Evolutionary conservation across 37 sponge, comb jelly and placozoan genomes (phyloP), one percentile per base, ranked within the genome.

Genomic region (Eunapius fragilis): DNA sequence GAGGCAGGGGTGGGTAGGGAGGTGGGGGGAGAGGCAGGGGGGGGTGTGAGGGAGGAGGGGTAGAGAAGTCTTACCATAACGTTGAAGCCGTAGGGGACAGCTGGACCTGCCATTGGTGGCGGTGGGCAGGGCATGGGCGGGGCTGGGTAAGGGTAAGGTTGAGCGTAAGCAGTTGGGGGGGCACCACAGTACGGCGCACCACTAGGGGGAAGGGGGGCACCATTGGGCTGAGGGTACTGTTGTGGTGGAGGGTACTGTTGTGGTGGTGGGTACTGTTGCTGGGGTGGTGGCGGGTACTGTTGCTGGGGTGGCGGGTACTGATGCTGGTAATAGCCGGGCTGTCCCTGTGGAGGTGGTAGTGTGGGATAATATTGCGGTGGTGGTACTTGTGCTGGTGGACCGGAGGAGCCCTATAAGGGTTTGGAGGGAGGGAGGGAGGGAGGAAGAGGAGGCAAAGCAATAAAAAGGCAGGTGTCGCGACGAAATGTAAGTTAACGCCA

Each of bases 271-370:
- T 37, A 33, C 26, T 27, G 28, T 36, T 78, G 79, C 9, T 30
- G 70, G 27, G 81, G 67, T 31, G 69, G 81, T 23, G 13, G 7
- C 9, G 69, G 69, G 17, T 17, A 68, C 22, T n/a, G 19, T 13
- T 23, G 70, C 67, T 67, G 79, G 22, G 79, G 79, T 2, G 79
- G 79, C 4, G 67, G 67, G 13, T 19, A 35, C 14, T 23, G 47
- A 19, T 77, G 81, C 32, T 74, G 83, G 33, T 26, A 35, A 72
- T 83, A 83, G 28, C 74, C 83, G 31, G 22, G 83, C 14, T 34
- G 75, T 19, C 31, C 75, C 33, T 74, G 75, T 31, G 75, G 75
- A 74, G 30, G 33, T 23, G 75, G 30, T 23, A 35, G 75, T 74
- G 75, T 31, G 2, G 75, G 34, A 19, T 74, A 74, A 23, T 74